These are phyloP conservation scores for Danaus chrysippus DNA, from an alignment of 2,888 invertebrate genomes.

Conservation along the genomic window DNA sequence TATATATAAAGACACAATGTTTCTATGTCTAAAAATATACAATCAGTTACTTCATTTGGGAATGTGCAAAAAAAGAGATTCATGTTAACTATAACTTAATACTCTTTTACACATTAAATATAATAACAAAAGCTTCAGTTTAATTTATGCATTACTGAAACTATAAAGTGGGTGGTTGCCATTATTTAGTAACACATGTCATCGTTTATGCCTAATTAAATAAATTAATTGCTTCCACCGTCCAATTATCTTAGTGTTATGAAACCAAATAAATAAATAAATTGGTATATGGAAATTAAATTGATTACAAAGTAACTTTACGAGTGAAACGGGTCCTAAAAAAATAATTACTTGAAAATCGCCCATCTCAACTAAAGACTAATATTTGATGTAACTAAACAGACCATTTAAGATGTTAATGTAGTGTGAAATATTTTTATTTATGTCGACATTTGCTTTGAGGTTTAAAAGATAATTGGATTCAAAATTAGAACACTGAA, in stretches of 20 bases:
- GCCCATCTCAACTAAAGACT: background rate
- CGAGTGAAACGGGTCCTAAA: no score
- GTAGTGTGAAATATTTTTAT: conserved; percentile 28
- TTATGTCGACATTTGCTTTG: conserved; percentile 11
- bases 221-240: no score
- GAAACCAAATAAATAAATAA: no score
- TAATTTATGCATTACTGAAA: background rate
- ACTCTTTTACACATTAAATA: background rate
- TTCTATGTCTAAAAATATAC: conserved; percentile 44
- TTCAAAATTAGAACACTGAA: background rate
- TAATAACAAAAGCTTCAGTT: background rate
- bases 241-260: no score
- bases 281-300: no score
- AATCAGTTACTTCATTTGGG: conserved; percentile 36
- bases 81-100: conserved; percentile 16
- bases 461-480: background rate
- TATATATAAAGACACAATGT: conserved; percentile 61
- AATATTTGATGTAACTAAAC: conserved; percentile 14
- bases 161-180: background rate
- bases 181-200: conserved; percentile 4
- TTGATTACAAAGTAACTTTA: no score
- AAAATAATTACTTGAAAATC: no score
- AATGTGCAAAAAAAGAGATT: conserved; percentile 35
- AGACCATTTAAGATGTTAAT: conserved; percentile 26
- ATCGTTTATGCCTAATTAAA: background rate